phyloP scores from a whole-genome alignment of 2,888 invertebrate species.

The Caenorhabditis wallacei region DNA sequence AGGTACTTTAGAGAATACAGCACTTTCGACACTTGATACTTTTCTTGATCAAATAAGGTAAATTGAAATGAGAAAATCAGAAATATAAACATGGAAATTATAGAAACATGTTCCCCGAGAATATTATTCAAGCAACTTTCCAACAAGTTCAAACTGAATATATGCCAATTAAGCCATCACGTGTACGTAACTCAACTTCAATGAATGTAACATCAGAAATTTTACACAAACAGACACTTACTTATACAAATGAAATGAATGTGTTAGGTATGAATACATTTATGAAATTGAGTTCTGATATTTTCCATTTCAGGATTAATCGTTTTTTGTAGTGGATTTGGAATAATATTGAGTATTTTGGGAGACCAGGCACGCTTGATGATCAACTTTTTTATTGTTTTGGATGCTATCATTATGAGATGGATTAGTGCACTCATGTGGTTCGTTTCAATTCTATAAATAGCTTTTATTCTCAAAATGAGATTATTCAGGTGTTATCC shows the following conservation, averaged over 20 bases:
- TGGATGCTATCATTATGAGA: conserved; percentile 93
- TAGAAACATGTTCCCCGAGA: conserved; percentile 95
- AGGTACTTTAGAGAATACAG: conserved; percentile 82
- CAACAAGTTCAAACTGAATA: conserved; percentile 83
- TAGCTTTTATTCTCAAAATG: background rate
- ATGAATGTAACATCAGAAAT: conserved; percentile 72
- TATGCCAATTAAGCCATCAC: conserved; percentile 63
- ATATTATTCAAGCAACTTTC: conserved; percentile 90
- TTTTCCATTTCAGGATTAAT: conserved; percentile 87
- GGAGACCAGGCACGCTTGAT: conserved; percentile 89
- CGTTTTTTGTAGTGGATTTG: conserved; percentile 93
- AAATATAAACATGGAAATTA: too few relatives aligned
- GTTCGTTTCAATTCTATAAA: conserved; percentile 84
- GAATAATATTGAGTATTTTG: conserved; percentile 91
- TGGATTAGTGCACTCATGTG: conserved; percentile 95
- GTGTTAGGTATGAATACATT: conserved; percentile 85
- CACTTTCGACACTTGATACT: conserved; percentile 87
- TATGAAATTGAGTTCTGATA: background rate
- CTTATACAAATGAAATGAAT: conserved; percentile 87
- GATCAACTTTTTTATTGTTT: conserved; percentile 92
- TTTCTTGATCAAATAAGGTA: conserved; percentile 93
- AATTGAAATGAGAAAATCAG: background rate
- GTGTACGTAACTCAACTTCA: conserved; percentile 67
- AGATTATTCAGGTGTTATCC: conserved; percentile 87
- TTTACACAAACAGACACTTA: conserved; percentile 78